Evolutionary conservation across 2,888 invertebrate species (phyloP), one percentile per base, ranked within the genome.

Genomic region (Oscheius sp.): DNA sequence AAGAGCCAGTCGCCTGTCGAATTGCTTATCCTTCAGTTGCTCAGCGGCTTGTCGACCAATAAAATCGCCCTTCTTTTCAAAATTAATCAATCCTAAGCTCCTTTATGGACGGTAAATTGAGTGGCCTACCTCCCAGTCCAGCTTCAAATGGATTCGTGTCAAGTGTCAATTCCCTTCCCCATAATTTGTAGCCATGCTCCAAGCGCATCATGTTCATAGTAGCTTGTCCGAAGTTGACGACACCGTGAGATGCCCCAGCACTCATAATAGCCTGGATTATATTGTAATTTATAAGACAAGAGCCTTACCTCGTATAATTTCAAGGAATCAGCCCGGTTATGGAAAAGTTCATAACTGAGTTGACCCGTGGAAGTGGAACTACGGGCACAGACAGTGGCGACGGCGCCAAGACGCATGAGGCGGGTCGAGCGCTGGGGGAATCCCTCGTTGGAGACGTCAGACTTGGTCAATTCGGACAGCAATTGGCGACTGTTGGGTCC

Each of bases 301-400:
- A 25, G 53, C 12, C 25, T 2, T 66, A 81, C 83, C 25, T 88
- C 81, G 76, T 90, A 90, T 41, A 90, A 84, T 18, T 80, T 77
- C 12, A 81, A 75, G 3, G 89, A 85, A 63, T 89, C 86, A 0
- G 86, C 81, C 2, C 85, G 79, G 2, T 85, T 81, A 73, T 89
- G 88, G 85, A 90, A 90, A 23, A 90, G 74, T 75, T 90, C 90
- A 88, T 89, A 90, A 23, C 90, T 90, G n/a, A 90, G 83, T 79
- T 90, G 90, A 49, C 90, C 89, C 43, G 84, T 84, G 45, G 83
- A 81, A n/a, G 84, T 83, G 16, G 83, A 83, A 1, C 77, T 76
- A 25, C 83, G 74, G 2, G 84, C 84, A 66, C 80, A 80, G 27
- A 84, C 82, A 13, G 76, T 75, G 46, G 77, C 81, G 5, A 81